Percentiles rank a stretch among this genome's conserved stretches.
phyloP scores from a whole-genome alignment of 2,797 vertebrate species.

The Micromesistius poutassou region DNA sequence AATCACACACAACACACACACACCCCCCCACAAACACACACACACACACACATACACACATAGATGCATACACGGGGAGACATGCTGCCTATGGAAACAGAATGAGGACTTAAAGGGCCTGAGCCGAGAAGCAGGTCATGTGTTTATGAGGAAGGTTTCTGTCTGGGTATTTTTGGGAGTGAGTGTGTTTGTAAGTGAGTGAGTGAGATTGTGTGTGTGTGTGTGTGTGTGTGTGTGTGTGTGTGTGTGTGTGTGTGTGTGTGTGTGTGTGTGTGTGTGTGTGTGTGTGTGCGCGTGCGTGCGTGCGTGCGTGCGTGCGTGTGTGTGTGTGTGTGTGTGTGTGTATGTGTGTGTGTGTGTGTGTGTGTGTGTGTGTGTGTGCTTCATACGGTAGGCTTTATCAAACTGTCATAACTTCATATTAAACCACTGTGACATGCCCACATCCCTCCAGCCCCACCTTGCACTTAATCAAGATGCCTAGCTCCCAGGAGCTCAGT shows the following conservation, averaged over 20 bases:
- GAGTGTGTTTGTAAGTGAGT: constrained; percentile 8
- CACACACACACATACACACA: too few species aligned
- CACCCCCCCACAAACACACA: too few species aligned
- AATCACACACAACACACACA: too few species aligned
- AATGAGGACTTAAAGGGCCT: constrained; percentile 20
- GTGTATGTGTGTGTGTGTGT: constrained; percentile 17
- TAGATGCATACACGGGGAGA: constrained; percentile 11
- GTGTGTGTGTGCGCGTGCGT: neutral
- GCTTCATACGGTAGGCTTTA: constrained; percentile 52
- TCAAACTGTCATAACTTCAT: constrained; percentile 65
- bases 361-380: constrained; percentile 8
- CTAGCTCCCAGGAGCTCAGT: constrained; percentile 47
- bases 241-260: neutral
- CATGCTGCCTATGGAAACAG: constrained; percentile 40
- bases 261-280: neutral
- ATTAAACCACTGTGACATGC: constrained; percentile 59
- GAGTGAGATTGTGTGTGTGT: neutral
- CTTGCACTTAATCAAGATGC: constrained; percentile 65
- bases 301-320: neutral
- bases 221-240: neutral
- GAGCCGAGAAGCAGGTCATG: neutral
- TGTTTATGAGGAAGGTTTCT: neutral
- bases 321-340: neutral
- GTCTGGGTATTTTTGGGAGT: neutral
- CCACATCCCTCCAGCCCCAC: constrained; percentile 29